phyloP scores from a whole-genome alignment of 2,797 vertebrate species.

The Myotis myotis region DNA sequence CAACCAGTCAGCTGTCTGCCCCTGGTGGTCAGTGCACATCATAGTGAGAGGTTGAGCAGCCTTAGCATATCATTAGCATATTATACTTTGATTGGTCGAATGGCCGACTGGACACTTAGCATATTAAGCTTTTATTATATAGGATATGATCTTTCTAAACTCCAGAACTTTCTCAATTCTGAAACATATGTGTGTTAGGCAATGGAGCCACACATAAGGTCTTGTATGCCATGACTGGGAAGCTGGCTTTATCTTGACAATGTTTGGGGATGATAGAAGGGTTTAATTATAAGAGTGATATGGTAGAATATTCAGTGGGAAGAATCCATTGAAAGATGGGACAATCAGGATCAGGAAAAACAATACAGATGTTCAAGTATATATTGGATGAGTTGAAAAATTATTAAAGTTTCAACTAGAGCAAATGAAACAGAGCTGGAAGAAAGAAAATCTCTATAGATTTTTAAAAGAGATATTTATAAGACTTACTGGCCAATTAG shows the following conservation, averaged over 20 bases:
- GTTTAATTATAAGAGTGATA: neutral
- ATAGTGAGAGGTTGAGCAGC: no score
- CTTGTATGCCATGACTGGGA: neutral
- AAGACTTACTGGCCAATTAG: neutral
- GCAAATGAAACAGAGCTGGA: neutral
- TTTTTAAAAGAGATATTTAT: neutral
- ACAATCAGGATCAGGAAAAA: neutral
- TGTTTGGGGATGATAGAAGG: neutral
- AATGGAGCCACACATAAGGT: neutral
- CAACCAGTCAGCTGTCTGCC: no score
- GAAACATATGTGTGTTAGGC: neutral
- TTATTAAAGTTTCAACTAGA: constrained; percentile 21
- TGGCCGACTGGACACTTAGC: no score
- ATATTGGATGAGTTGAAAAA: neutral
- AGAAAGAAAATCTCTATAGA: neutral
- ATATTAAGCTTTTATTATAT: no score
- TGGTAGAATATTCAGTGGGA: neutral
- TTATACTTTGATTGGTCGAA: no score
- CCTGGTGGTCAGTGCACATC: no score
- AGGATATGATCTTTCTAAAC: neutral
- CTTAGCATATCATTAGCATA: no score
- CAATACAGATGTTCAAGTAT: neutral
- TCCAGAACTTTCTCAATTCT: neutral
- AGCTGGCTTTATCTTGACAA: neutral
- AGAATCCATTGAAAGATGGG: neutral